Percentiles rank a stretch among this genome's conserved stretches.
Conservation (phyloP, 2,888 invertebrate species). For the Drosophila austrosaltans region DNA sequence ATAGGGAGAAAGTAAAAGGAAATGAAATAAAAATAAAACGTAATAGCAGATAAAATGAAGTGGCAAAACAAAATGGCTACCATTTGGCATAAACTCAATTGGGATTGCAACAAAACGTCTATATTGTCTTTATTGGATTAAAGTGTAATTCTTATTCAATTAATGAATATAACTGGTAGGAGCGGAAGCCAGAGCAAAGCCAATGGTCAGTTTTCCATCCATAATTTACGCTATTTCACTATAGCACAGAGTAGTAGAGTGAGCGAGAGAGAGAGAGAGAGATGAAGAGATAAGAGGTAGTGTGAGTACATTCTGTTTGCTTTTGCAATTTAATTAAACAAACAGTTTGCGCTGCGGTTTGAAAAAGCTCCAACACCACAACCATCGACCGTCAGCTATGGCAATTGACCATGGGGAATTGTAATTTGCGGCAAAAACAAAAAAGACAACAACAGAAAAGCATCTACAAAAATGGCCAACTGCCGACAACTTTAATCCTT, state of each 20-base stretch:
- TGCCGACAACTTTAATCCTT: conserved; percentile 74
- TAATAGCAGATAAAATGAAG: conserved; percentile 55
- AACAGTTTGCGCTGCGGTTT: conserved; percentile 68
- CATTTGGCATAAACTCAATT: conserved; percentile 32
- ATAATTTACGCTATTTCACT: conserved; percentile 32
- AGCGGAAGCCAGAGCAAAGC: neutral
- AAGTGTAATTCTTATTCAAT: conserved; percentile 67
- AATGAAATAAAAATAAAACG: conserved; percentile 58
- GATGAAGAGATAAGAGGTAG: conserved; percentile 1
- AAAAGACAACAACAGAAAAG: conserved; percentile 36
- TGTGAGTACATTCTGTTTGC: conserved; percentile 30
- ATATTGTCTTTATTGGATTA: conserved; percentile 60
- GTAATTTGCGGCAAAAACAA: conserved; percentile 61
- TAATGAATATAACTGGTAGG: conserved; percentile 65
- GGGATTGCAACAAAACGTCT: conserved; percentile 11
- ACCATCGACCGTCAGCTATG: conserved; percentile 25
- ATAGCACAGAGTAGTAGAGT: neutral
- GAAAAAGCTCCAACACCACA: conserved; percentile 24
- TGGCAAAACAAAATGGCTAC: conserved; percentile 56
- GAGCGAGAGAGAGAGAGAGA: conserved; percentile 3
- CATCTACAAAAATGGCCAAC: conserved; percentile 59
- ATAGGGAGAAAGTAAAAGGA: conserved; percentile 29
- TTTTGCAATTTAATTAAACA: conserved; percentile 75
- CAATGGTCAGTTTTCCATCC: conserved; percentile 30
- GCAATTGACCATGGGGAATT: conserved; percentile 63